Evolutionary conservation across 2,797 vertebrate genomes (phyloP), one percentile per base, ranked within the genome.

Genomic region (Clamator glandarius): DNA sequence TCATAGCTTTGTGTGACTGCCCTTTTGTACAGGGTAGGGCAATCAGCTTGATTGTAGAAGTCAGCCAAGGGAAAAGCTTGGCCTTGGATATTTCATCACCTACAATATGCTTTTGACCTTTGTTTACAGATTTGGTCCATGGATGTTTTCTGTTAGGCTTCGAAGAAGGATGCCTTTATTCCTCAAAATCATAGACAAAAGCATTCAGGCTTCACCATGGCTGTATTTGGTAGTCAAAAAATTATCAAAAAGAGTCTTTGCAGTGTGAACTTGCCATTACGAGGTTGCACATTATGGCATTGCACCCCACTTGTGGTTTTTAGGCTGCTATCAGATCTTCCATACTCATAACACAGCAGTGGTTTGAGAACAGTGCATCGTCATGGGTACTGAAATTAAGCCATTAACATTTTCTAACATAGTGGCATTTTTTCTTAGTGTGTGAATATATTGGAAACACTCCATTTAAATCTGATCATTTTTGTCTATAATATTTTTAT

Each of bases 401-500:
- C 57, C 70, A 84, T 93, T 84, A 74, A 77, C 87, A 15, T 88
- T 94, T 94, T 88, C 50, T 55, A 75, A 64, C 33, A 19, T 19
- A 64, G 55, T 81, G 15, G 29, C 50, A 31, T 77, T 90, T 90
- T 94, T 90, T 94, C 90, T 91, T 85, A 17, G 54, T 72, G 68
- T 41, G 23, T 67, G 77, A 94, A 87, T 95, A 70, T 89, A 89
- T 93, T 74, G 93, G 79, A 94, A 89, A 88, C 79, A 82, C 75
- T 85, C 36, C 63, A 89, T 93, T 95, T 90, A 90, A 75, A 70
- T 91, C 69, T 77, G 61, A 81, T 89, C 0, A 62, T 72, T 92
- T 94, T 89, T 94, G 46, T 57, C 67, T 74, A 8, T 77, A 83
- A 79, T 76, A 42, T 78, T 92, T 96, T 78, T 54, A 68, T 87